These are phyloP conservation scores for Pithys albifrons DNA, from an alignment of 2,113 vertebrate genomes.

Conservation along the genomic window DNA sequence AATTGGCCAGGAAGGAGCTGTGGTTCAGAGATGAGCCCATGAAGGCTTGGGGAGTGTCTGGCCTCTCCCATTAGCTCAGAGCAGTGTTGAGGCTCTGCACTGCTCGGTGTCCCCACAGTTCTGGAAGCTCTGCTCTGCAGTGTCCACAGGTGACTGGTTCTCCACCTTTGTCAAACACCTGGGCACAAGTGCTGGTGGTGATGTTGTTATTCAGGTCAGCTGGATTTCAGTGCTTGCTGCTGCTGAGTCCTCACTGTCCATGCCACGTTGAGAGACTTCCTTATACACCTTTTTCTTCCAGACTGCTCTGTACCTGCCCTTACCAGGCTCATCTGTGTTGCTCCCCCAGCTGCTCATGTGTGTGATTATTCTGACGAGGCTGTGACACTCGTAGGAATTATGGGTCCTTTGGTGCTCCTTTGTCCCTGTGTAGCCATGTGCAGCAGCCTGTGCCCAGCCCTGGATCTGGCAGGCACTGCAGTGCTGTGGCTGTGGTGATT, in stretches of 20 bases:
- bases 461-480: rapidly evolving
- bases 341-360: not conserved
- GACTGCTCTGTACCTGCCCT: not conserved
- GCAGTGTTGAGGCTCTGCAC: rapidly evolving
- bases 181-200: not conserved
- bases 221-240: not conserved
- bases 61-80: not conserved
- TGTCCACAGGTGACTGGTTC: too few species aligned
- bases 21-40: not conserved
- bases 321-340: not conserved
- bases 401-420: rapidly evolving
- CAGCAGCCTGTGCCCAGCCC: not conserved
- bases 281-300: not conserved
- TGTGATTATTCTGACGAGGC: not conserved
- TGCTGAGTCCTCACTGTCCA: not conserved
- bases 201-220: rapidly evolving
- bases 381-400: not conserved
- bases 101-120: rapidly evolving
- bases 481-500: rapidly evolving
- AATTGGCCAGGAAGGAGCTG: not conserved
- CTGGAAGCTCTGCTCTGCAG: not conserved
- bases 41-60: rapidly evolving
- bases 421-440: not conserved
- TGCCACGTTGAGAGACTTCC: too few species aligned
- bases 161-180: not conserved